A percentile compares a stretch with the other conserved stretches of the same genome.
Conservation (phyloP, 2,888 invertebrate species). For the Drosophila leonis region DNA sequence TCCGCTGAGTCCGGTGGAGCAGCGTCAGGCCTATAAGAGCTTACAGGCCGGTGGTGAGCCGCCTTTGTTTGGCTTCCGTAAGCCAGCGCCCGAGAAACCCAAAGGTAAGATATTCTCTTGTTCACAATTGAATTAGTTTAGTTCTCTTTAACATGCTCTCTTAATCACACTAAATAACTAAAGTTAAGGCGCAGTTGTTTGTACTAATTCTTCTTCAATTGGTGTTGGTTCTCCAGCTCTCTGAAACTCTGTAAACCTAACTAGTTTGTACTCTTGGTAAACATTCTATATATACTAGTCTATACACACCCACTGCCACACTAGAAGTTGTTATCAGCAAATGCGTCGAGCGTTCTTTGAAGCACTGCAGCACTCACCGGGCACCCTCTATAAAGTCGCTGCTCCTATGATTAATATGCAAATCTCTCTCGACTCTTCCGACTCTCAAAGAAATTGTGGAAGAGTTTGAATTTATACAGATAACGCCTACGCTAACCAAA, state of each 20-base stretch:
- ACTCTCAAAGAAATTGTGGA: conserved; percentile 64
- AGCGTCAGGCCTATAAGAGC: conserved; percentile 93
- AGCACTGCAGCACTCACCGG: conserved; percentile 64
- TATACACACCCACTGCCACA: conserved; percentile 63
- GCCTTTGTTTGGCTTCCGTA: conserved; percentile 95
- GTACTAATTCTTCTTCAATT: conserved; percentile 50
- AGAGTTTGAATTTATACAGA: conserved; percentile 93
- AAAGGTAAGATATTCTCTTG: conserved; percentile 89
- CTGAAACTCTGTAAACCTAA: conserved; percentile 20
- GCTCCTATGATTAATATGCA: conserved; percentile 8
- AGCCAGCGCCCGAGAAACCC: conserved; percentile 93
- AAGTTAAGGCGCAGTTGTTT: conserved; percentile 30
- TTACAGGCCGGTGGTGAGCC: conserved; percentile 98
- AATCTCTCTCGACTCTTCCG: conserved; percentile 12
- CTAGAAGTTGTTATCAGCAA: conserved; percentile 56
- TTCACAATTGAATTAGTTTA: neutral
- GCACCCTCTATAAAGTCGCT: conserved; percentile 49
- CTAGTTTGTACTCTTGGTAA: conserved; percentile 29
- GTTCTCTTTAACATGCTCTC: neutral
- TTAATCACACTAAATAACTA: conserved; percentile 18
- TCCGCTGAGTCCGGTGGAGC: conserved; percentile 92
- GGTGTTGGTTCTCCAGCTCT: conserved; percentile 63
- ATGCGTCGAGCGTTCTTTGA: conserved; percentile 30
- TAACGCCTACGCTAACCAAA: conserved; percentile 92
- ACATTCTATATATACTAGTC: conserved; percentile 1